Conservation (phyloP, 1,140 invertebrate genomes). For the Cotesia glomerata region DNA sequence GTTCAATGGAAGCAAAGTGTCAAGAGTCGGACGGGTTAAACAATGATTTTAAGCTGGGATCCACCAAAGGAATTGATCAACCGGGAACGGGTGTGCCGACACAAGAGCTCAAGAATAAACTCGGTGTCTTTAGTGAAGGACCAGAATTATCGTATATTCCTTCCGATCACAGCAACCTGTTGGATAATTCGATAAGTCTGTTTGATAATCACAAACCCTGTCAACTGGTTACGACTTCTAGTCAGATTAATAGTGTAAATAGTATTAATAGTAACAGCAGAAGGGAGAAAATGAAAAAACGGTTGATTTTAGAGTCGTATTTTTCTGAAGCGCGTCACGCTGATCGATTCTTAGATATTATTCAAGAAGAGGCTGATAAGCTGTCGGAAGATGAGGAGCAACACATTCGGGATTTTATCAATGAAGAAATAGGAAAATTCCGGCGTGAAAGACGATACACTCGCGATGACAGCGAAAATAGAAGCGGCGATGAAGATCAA, state of each 20-base stretch:
- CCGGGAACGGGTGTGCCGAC: slow-evolving; percentile 45
- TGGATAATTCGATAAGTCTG: slow-evolving; percentile 22
- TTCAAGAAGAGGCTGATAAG: slow-evolving; percentile 69
- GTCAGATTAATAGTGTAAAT: no score
- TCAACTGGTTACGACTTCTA: slow-evolving; percentile 46
- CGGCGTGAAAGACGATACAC: slow-evolving; percentile 51
- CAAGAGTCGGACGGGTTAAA: slow-evolving; percentile 11
- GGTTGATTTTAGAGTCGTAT: slow-evolving; percentile 65
- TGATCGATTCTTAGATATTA: slow-evolving; percentile 70
- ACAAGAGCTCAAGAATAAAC: slow-evolving; percentile 59
- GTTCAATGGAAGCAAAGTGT: no score
- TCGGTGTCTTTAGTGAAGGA: slow-evolving; percentile 65
- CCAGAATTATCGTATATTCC: slow-evolving; percentile 62
- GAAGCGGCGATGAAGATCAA: slow-evolving; percentile 20
- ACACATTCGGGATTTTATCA: slow-evolving; percentile 59
- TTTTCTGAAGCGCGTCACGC: slow-evolving; percentile 63
- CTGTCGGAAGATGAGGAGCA: slow-evolving; percentile 46
- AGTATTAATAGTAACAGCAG: neutral
- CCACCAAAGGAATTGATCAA: slow-evolving; percentile 44
- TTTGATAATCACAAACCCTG: slow-evolving; percentile 11
- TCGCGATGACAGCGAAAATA: slow-evolving; percentile 41
- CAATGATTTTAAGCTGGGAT: slow-evolving; percentile 40
- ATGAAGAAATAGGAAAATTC: slow-evolving; percentile 65
- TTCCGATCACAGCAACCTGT: slow-evolving; percentile 17
- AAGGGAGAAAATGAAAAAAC: slow-evolving; percentile 60